phyloP scores from a whole-genome alignment of 2,113 vertebrate genomes.

The Pionites leucogaster region DNA sequence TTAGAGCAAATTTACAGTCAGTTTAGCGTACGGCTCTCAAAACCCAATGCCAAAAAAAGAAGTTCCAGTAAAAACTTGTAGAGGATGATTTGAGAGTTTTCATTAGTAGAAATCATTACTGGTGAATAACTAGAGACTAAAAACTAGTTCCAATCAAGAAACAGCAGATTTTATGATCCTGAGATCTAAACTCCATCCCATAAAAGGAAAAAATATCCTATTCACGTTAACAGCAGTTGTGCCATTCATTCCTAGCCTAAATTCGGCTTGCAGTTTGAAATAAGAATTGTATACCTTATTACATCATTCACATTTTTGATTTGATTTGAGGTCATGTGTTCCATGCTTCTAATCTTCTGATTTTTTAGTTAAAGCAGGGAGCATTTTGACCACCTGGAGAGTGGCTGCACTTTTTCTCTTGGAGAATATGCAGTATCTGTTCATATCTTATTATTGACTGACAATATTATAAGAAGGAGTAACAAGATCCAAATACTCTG shows the following conservation, averaged over 20 bases:
- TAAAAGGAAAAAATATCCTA: not conserved
- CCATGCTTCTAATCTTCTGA: not conserved
- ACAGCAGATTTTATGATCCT: not conserved
- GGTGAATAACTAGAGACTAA: not conserved
- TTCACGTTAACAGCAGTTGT: not conserved
- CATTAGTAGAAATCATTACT: not conserved
- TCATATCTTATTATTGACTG: not conserved
- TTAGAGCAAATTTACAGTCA: slow-evolving; percentile 16
- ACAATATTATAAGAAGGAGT: not conserved
- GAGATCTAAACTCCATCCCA: not conserved
- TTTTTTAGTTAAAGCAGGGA: not conserved
- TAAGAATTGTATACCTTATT: not conserved
- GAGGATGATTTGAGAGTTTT: not conserved
- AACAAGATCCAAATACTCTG: not conserved
- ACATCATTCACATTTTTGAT: not conserved
- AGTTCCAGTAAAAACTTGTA: not conserved
- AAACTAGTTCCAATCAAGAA: not conserved
- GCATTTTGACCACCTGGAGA: not conserved
- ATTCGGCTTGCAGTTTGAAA: not conserved
- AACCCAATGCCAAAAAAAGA: slow-evolving; percentile 6
- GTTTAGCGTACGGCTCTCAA: not conserved
- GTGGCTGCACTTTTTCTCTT: not conserved
- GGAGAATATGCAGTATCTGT: not conserved
- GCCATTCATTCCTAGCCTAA: not conserved
- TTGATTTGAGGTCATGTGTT: not conserved